Evolutionary conservation across 2,888 invertebrate species (phyloP), one percentile per base, ranked within the genome.

Genomic region (Rhingia campestris): DNA sequence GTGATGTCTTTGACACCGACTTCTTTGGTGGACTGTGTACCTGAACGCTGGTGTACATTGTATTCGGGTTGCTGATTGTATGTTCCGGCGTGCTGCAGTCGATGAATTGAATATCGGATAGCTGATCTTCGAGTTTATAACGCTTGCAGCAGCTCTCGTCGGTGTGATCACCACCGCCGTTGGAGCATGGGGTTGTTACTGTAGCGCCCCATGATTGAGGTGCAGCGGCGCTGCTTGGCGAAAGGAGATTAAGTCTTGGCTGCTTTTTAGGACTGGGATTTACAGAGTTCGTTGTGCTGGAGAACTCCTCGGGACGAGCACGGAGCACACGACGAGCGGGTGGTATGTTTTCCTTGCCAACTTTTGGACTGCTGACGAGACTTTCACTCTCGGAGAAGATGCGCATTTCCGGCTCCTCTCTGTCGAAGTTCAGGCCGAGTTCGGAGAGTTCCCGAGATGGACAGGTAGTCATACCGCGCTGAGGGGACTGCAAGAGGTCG

Each of bases 381-480:
- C 95, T 94, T 88, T 97, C 97, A 89, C 96, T 97, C 88, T 97
- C 97, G n/a, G 96, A 96, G 91, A 97, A 96, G 92, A 97, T 96
- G 88, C 96, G 93, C 93, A 95, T 95, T 91, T 97, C 97, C 0
- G 96, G 93, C 90, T 97, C 97, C 88, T 97, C 97, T 56, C 96
- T 93, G 84, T 97, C 96, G 87, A 97, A 95, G 63, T 97, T 95
- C 43, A 97, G 92, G 33, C 96, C 94, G 91, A 97, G 94, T 89
- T 96, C 96, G n/a, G 96, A 96, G 64, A 97, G 92, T 91, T 97
- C 97, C 33, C 94, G 91, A 12, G 91, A 92, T 4, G 91, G 90
- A 74, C 91, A 91, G 10, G 92, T 90, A 64, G 90, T 91, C 12
- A 87, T 81, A 4, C 89, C 91, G 7, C 91, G 88, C 64, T 91